Conservation (phyloP, 1,140 invertebrate genomes). For the Scaptomyza graminum region DNA sequence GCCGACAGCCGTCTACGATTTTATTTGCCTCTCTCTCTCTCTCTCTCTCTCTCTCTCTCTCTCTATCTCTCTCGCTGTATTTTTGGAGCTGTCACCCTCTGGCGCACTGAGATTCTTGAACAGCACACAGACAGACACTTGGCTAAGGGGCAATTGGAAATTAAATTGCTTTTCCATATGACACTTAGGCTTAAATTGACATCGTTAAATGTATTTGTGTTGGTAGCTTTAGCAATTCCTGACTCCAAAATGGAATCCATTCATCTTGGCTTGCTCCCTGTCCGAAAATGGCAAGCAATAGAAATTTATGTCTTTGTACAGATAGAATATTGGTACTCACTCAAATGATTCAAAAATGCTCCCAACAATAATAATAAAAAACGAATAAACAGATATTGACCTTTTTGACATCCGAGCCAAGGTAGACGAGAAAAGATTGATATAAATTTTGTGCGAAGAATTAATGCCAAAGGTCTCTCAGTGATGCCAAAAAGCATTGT, state of each 20-base stretch:
- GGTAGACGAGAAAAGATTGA: constrained; percentile 5
- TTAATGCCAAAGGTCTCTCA: not conserved
- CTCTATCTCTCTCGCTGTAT: not conserved
- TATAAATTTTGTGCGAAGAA: constrained; percentile 2
- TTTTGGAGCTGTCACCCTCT: not conserved
- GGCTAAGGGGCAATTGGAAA: constrained; percentile 48
- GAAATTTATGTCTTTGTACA: constrained; percentile 29
- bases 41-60: not conserved
- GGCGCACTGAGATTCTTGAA: constrained; percentile 34
- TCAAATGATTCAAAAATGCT: constrained; percentile 28
- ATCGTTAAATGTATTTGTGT: constrained; percentile 50
- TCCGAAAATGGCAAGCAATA: constrained; percentile 20
- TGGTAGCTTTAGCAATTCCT: constrained; percentile 29
- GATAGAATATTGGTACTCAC: constrained; percentile 12
- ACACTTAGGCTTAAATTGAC: constrained; percentile 55
- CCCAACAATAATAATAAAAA: constrained; percentile 27
- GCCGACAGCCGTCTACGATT: constrained; percentile 36
- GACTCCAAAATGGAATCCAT: constrained; percentile 45
- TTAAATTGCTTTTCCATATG: constrained; percentile 64
- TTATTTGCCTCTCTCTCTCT: constrained; percentile 22
- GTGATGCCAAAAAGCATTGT: not conserved
- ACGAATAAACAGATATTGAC: constrained; percentile 23
- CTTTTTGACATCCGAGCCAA: not conserved
- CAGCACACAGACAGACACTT: constrained; percentile 4
- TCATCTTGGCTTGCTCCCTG: constrained; percentile 28